Conservation (phyloP, 92 coral and sea anemone species). For the Nematostella vectensis region DNA sequence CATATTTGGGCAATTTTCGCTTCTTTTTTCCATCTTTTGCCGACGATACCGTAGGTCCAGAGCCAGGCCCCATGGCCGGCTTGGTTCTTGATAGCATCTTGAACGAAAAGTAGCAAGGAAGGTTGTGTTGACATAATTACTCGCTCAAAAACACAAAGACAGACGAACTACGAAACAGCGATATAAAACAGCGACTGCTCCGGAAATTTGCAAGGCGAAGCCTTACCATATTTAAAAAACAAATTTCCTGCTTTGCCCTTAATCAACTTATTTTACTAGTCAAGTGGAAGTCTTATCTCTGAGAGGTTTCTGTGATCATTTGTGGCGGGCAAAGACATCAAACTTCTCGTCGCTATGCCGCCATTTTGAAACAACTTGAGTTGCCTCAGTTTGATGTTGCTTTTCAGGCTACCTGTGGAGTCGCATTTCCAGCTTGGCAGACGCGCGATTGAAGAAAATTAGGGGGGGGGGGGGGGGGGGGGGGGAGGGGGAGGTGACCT, state of each 20-base stretch:
- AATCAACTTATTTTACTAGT: too few species aligned
- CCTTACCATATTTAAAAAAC: too few species aligned
- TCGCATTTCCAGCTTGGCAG: too few species aligned
- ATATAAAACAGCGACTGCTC: constrained; percentile 5
- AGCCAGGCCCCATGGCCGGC: constrained; percentile 99
- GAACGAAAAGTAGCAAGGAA: background rate
- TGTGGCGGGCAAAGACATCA: background rate
- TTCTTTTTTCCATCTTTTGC: constrained; percentile 92
- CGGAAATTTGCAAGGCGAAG: constrained; percentile 20
- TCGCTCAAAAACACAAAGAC: too few species aligned
- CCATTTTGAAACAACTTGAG: constrained; percentile 36
- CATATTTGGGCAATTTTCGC: constrained; percentile 81
- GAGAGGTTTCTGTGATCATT: constrained; percentile 5
- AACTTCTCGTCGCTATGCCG: constrained; percentile 69
- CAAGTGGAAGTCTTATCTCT: too few species aligned
- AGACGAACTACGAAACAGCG: constrained; percentile 10
- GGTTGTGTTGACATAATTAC: background rate
- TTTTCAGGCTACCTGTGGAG: background rate
- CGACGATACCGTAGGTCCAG: constrained; percentile 80
- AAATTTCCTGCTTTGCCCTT: too few species aligned
- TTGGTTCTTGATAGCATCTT: constrained; percentile 98
- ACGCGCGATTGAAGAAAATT: too few species aligned
- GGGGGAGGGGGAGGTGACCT: too few species aligned
- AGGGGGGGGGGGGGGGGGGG: too few species aligned
- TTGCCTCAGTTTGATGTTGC: background rate